phyloP scores from a whole-genome alignment of 2,797 vertebrate species.

The Gallirallus australis region DNA sequence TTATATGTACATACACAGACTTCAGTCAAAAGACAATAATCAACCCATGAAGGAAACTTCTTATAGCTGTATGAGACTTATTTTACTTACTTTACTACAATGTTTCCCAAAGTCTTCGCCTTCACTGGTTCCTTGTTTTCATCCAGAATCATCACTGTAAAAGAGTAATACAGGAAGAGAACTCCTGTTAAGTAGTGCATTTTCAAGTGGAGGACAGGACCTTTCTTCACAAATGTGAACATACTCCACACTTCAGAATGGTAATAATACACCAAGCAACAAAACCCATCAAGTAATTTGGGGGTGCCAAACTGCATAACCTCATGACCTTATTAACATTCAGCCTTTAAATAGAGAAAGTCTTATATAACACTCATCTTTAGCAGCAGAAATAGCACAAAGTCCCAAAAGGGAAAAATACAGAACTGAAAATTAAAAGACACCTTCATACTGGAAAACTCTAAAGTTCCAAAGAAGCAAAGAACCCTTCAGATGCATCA shows the following conservation, averaged over 20 bases:
- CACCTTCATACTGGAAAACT: background rate
- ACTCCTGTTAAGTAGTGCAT: background rate
- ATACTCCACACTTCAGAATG: background rate
- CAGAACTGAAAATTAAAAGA: background rate
- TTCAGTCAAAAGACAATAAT: background rate
- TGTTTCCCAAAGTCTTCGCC: constrained; percentile 90
- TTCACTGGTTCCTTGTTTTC: constrained; percentile 87
- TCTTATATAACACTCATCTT: background rate
- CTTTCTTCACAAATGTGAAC: background rate
- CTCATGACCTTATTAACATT: background rate
- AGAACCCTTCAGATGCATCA: background rate
- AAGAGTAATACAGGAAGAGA: constrained; percentile 51
- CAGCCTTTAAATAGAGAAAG: background rate
- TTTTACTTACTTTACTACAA: constrained; percentile 92
- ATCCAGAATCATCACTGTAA: constrained; percentile 88
- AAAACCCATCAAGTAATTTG: background rate
- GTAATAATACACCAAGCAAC: background rate
- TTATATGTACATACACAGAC: background rate
- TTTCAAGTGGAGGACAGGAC: background rate
- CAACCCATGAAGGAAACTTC: background rate
- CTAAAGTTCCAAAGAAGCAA: background rate
- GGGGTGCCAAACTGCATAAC: background rate
- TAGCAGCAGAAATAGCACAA: background rate
- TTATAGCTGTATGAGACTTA: background rate
- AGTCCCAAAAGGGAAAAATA: background rate